Evolutionary conservation across 2,888 invertebrate genomes (phyloP), one percentile per base, ranked within the genome.

Genomic region (Athalia cordata): DNA sequence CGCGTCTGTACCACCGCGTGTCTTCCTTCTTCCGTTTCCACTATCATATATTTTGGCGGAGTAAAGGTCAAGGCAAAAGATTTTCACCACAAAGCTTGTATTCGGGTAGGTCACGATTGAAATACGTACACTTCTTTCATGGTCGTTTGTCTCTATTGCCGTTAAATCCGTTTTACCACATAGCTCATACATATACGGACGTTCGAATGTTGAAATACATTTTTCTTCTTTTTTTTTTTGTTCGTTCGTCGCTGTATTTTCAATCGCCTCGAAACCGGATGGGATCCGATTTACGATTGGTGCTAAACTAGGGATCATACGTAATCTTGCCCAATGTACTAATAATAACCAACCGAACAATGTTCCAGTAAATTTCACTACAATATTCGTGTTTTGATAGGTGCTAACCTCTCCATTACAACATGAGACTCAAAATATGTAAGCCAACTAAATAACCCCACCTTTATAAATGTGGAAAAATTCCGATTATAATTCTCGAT

Each of bases 311-410:
- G 13, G 72, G 72, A 72, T 72, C 59, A 45, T 13, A 59, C 59
- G 55, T 68, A 50, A 55, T 55, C 68, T 68, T 55, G 15, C 55
- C 68, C 52, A 55, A 13, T 13, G 13, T 45, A 59, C 57, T 47
- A 47, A 72, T 59, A 72, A 72, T 72, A 72, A 59, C 72, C 45
- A 59, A 72, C 72, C 59, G 59, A 52, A 72, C 59, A 57, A 45
- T 59, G 59, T 59, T 72, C 57, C 13, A 57, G 13, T 59, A 59
- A 72, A 72, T 72, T 59, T 72, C 47, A 57, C 57, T 59, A 59
- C 72, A 59, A 72, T 72, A 47, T 72, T 72, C 11, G 72, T 72
- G 57, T 72, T 72, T 70, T 13, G 59, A 59, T 72, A 72, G 72
- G 72, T 72, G 72, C 59, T 72, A 72, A 59, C 72, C 68, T 50